phyloP scores from a whole-genome alignment of 1,140 invertebrate species.

The Pinna nobilis region DNA sequence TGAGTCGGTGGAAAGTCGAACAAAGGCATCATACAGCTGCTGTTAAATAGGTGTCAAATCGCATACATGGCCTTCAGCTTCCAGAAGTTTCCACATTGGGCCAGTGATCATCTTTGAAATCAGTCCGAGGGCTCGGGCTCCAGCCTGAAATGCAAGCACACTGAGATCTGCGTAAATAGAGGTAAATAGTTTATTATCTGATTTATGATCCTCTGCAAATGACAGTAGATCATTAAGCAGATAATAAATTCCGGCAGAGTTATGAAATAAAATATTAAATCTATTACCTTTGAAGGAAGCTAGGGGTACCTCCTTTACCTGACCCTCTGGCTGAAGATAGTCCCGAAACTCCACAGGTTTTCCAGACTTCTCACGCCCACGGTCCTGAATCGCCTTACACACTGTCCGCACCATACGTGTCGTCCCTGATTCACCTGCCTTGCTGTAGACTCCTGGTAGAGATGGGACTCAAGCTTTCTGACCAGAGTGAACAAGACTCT shows the following conservation, averaged over 20 bases:
- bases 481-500: constrained; percentile 6
- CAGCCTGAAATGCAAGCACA: neutral
- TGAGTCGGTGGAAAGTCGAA: neutral
- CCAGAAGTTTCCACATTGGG: too few species aligned
- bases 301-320: too few species aligned
- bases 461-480: neutral
- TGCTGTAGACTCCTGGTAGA: constrained; percentile 12
- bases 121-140: too few species aligned
- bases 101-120: too few species aligned
- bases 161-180: neutral
- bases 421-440: constrained; percentile 5
- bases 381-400: constrained; percentile 6
- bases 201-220: constrained; percentile 11
- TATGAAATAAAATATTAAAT: too few species aligned
- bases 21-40: neutral
- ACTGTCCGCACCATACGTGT: neutral
- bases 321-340: neutral
- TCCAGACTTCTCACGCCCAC: neutral
- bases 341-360: neutral
- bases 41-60: constrained; percentile 19
- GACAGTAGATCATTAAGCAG: constrained; percentile 16
- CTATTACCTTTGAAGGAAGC: too few species aligned
- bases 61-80: too few species aligned
- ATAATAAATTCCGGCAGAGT: constrained; percentile 10
- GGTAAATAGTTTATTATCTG: constrained; percentile 10